Evolutionary conservation across 1,140 invertebrate genomes (phyloP).

Genomic region (Dendrolimus kikuchii): DNA sequence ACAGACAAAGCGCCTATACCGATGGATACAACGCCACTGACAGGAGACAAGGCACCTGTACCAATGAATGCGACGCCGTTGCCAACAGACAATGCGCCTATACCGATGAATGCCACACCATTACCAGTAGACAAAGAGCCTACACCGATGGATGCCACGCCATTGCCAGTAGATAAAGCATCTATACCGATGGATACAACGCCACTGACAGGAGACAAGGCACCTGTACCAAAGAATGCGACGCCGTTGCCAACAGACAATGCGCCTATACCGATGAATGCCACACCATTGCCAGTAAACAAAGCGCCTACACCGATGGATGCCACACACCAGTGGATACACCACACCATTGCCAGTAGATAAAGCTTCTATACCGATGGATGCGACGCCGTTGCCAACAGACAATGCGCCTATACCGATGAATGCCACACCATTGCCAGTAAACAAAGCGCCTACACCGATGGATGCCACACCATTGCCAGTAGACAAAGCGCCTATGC

Average conservation of each 20-base stretch:
- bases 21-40: background rate
- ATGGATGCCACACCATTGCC: background rate
- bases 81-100: background rate
- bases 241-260: too few species aligned
- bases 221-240: too few species aligned
- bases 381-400: background rate
- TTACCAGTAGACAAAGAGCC: too few species aligned
- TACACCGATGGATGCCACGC: too few species aligned
- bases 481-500: background rate
- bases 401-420: background rate
- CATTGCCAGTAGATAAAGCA: too few species aligned
- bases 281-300: background rate
- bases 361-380: too few species aligned
- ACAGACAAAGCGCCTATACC: background rate
- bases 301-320: background rate
- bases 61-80: background rate
- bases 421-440: background rate
- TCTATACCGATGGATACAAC: too few species aligned
- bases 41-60: background rate
- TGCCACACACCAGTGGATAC: too few species aligned
- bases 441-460: background rate
- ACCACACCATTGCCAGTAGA: too few species aligned
- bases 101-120: background rate
- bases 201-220: too few species aligned
- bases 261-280: too few species aligned